Evolutionary conservation across 2,888 invertebrate species (phyloP), one percentile per base, ranked within the genome.

Genomic region (Sesamia inferens): DNA sequence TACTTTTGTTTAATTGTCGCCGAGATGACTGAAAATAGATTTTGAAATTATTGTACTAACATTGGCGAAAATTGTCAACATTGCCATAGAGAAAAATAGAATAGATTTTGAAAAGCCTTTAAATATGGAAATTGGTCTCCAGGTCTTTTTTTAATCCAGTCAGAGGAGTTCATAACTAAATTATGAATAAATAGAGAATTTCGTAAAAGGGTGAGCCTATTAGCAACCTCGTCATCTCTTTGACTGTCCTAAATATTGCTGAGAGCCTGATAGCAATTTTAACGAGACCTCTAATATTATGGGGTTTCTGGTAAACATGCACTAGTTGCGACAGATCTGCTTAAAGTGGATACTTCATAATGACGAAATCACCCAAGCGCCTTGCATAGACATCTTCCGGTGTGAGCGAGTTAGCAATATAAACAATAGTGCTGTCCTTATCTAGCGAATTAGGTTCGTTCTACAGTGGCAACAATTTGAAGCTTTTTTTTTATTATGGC

Each of bases 321-420:
- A 0, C 51, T 51, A 73, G 42, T 61, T 64, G 42, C 13, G 39
- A 71, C 44, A n/a, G 85, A 11, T 54, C 85, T 19, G 6, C 14
- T 7, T 85, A 85, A 78, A 79, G 22, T 84, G 72, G 76, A 39
- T 77, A 71, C 31, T 73, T 76, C 8, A 71, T 42, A 31, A 85
- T 92, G 92, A 92, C 86, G 92, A 91, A 92, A 92, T 84, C 71
- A 64, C 70, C 61, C 59, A 71, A 78, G 62, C 78, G 72, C 72
- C 81, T 92, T 92, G 88, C 92, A 88, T 87, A 85, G 86, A 87
- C 77, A 78, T 84, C 85, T 82, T 79, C 76, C 85, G 76, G 81
- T 74, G 79, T 63, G 59, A 67, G 51, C 14, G 85, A 86, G 89
- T 88, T 59, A 68, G 86, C 79, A 82, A 89, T 89, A 88, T 85